Evolutionary conservation across 2,113 vertebrate genomes (phyloP), one percentile per base, ranked within the genome.

Genomic region (Chauna torquata): DNA sequence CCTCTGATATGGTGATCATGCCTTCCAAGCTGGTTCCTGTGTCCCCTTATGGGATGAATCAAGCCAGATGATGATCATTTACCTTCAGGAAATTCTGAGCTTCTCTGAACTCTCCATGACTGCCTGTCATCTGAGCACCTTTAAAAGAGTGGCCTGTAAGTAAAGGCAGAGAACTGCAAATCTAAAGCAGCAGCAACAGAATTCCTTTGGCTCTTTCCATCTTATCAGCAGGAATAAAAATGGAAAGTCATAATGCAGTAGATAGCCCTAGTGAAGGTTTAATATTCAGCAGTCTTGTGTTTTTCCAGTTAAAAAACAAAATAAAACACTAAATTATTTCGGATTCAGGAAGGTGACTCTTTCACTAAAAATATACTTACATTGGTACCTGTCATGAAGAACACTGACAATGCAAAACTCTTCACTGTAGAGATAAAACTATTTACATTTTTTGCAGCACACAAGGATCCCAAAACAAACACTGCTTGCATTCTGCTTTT

Each of bases 281-380:
- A 44, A 13, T 22, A 66, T 68, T 70, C 85, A 78, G 40, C 49
- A 82, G 71, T 15, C 86, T 61, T 49, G 76, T 85, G 54, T 16
- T 66, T 92, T 93, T 90, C 49, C 91, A 95, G 71, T 52, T 65
- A 61, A 79, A 66, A 74, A 91, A 82, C 61, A 90, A 87, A 85
- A 1, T 36, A 40, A 64, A 19, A 32, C 45, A 74, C 77, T 55
- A 16, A 20, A 66, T 47, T 55, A 30, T 72, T 90, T 68, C 32
- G 58, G 74, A 58, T 54, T 85, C 57, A 68, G 78, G 82, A 72
- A 58, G 30, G 82, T 76, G 79, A 68, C 79, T 86, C 50, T 40
- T 32, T 28, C 70, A 42, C 3, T 79, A 61, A 88, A 91, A 80
- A 82, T 44, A 44, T 0, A 52, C 70, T 71, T 44, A 10, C 25